A percentile compares a stretch with the other conserved stretches of the same genome.
These are phyloP conservation scores for Rachycentron canadum DNA, from an alignment of 2,797 vertebrate species.

Conservation along the genomic window DNA sequence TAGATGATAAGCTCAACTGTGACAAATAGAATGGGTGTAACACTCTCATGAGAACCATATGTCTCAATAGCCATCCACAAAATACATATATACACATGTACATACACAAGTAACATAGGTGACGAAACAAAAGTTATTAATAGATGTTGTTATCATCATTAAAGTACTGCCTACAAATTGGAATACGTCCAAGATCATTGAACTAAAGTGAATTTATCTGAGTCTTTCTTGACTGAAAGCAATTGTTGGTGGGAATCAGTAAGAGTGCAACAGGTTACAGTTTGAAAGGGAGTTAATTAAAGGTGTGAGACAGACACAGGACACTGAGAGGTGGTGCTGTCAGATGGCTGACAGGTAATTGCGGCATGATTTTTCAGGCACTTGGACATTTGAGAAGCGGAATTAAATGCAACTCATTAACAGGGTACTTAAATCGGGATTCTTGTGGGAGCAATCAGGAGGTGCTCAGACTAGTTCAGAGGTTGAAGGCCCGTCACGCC, in stretches of 20 bases:
- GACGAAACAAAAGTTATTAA: neutral
- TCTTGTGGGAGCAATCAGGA: slow-evolving; percentile 49
- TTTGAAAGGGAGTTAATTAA: slow-evolving; percentile 76
- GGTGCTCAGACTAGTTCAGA: slow-evolving; percentile 74
- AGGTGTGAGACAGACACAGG: slow-evolving; percentile 68
- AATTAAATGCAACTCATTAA: slow-evolving; percentile 74
- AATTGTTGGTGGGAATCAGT: slow-evolving; percentile 26
- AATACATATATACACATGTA: neutral
- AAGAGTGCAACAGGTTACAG: slow-evolving; percentile 29
- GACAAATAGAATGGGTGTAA: neutral
- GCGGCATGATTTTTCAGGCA: slow-evolving; percentile 65
- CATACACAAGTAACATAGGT: neutral
- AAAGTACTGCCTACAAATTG: slow-evolving; percentile 17
- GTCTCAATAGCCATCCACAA: neutral
- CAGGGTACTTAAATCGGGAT: slow-evolving; percentile 54
- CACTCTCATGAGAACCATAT: neutral
- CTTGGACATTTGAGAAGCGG: slow-evolving; percentile 59
- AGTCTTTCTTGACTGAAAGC: neutral
- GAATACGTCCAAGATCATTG: slow-evolving; percentile 26
- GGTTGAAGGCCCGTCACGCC: slow-evolving; percentile 38
- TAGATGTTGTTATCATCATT: slow-evolving; percentile 1
- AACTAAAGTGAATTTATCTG: neutral
- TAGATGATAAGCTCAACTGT: neutral
- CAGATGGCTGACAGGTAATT: slow-evolving; percentile 76
- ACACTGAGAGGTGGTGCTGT: slow-evolving; percentile 54